Conservation (phyloP, 2,113 vertebrate genomes). For the Ptilorrhoa leucosticta region DNA sequence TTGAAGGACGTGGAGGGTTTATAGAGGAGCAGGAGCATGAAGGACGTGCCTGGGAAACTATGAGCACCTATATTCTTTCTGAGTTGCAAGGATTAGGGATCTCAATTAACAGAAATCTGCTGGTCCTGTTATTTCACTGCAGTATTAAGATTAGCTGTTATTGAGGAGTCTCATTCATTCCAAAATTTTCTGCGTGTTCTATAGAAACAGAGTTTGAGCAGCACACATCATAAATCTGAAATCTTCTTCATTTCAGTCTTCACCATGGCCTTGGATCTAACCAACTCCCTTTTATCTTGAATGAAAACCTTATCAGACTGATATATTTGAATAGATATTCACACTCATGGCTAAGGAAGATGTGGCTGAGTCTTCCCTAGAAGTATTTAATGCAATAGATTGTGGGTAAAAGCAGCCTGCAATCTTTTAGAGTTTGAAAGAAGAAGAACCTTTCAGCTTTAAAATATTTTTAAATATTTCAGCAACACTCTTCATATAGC, state of each 20-base stretch:
- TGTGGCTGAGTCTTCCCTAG: not conserved
- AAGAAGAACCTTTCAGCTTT: not conserved
- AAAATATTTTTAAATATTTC: not conserved
- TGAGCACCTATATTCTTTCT: not conserved
- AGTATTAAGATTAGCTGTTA: not conserved
- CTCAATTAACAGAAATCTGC: not conserved
- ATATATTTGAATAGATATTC: not conserved
- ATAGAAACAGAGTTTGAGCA: not conserved
- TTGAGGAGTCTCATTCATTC: not conserved
- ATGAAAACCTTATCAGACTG: not conserved
- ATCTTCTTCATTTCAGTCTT: not conserved
- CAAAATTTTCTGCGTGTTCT: not conserved
- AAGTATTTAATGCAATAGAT: not conserved
- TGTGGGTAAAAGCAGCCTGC: not conserved
- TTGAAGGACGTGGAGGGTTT: not conserved
- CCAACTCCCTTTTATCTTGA: not conserved
- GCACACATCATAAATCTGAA: not conserved
- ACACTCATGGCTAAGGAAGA: not conserved
- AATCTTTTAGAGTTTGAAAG: not conserved
- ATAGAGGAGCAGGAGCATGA: not conserved
- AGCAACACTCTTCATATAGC: not conserved
- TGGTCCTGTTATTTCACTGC: not conserved
- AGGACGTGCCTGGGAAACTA: not conserved
- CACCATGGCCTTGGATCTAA: not conserved
- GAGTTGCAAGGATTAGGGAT: not conserved